Base-by-base conservation (phyloP, 2,888 invertebrate genomes). In the Hypercompe scribonia region DNA sequence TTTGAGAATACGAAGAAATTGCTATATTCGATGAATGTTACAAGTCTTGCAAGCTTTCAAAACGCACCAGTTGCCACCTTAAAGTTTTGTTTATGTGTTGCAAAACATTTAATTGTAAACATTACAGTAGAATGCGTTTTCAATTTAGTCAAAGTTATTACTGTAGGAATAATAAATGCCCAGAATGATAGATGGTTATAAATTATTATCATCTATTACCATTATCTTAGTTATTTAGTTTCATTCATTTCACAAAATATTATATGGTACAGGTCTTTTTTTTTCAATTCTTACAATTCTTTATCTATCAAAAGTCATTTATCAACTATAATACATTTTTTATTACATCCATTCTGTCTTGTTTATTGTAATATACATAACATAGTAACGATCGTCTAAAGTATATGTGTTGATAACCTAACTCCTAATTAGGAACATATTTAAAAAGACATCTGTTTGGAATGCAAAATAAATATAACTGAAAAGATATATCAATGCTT, bases 11-110 rank as follows among this genome's bases (percentile, higher is more conserved):
- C 68, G 63, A 71, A 70, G 65, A 72, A 70, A 54, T 65, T 50
- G 36, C 24, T 65, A 21, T 68, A 65, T 80, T 81, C 75, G 64
- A 46, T 65, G 76, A 82, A 82, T 67, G 58, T 70, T 63, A 39
- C 50, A 67, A 5, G n/a, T n/a, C 36, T n/a, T 68, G 33, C n/a
- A 68, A 68, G 46, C n/a, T 68, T 68, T 33, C 33, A 65, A 58
- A 58, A 58, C 28, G 31, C n/a, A 58, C 28, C 15, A 31, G 28
- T 58, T 58, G 58, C 58, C 54, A 28, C 28, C 28, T n/a, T 31
- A 58, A 58, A 15, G 4, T 28, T 28, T 58, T 15, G 58, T 58
- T 58, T 31, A 58, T 31, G 28, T 28, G 15, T 58, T 58, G 31
- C 58, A 58, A 28, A 50, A 58, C 31, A 42, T 5, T 24, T 50